Evolutionary conservation across 2,797 vertebrate species (phyloP), one percentile per base, ranked within the genome.

Genomic region (Epinephelus malabaricus): DNA sequence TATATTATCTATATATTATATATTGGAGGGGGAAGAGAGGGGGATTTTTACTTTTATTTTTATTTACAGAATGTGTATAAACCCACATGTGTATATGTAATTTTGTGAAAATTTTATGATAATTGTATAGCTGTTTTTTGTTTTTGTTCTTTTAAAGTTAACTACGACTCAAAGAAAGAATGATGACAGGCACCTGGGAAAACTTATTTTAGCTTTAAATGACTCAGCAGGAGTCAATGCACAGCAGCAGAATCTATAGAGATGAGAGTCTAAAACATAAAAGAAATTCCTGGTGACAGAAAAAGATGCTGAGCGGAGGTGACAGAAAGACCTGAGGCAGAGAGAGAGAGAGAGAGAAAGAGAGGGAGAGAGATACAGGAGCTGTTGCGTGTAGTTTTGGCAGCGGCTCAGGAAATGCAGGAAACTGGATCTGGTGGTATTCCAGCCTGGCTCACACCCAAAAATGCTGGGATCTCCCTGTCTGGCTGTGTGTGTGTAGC

Each of bases 401-500:
- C 88, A 86, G 77, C 21, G 38, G 79, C 68, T 86, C 79, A 89
- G 86, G 86, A 86, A 81, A 69, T 73, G 63, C 78, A 88, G 82
- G 87, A 88, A 90, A 86, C 70, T 79, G 81, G 85, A 90, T 69
- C 83, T 90, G 82, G 86, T 90, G 81, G 79, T 86, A 86, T 92
- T 92, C 87, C 91, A 89, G 85, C 69, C 88, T 92, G 94, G 93
- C 89, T 86, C 79, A 50, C 74, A 69, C 82, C 91, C 92, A 88
- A 82, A 89, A 90, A 86, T 50, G 54, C 83, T 88, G 92, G 93
- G 93, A 94, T 94, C 87, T 94, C 92, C 92, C 86, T 78, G 86
- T 90, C 77, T 86, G 79, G 60, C 40, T 49, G 60, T 34, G 58
- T 77, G 62, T 30, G 38, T 72, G 23, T 54, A 19, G 21, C 50